phyloP scores from a whole-genome alignment of 2,888 invertebrate genomes.

The Dryomyza anilis region DNA sequence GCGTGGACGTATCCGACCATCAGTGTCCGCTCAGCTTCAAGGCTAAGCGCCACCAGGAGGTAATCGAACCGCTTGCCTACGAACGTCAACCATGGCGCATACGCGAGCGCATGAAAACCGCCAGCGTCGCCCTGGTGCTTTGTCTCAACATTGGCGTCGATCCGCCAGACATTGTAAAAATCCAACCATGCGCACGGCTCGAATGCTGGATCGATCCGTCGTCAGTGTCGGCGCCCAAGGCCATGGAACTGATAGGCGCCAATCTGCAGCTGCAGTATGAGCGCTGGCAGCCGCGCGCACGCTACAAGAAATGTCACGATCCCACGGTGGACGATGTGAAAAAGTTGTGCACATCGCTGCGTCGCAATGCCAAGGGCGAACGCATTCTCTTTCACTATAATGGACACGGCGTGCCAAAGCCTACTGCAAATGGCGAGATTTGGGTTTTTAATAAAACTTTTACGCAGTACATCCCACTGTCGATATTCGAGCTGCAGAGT shows the following conservation, averaged over 20 bases:
- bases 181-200: conserved; percentile 91
- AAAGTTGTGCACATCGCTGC: conserved; percentile 90
- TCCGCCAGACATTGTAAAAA: conserved; percentile 97
- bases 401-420: conserved; percentile 98
- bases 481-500: conserved; percentile 95
- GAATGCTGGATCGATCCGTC: conserved; percentile 98
- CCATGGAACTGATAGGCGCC: conserved; percentile 88
- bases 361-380: conserved; percentile 97
- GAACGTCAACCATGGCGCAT: conserved; percentile 86
- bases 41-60: conserved; percentile 68
- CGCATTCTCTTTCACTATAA: conserved; percentile 99
- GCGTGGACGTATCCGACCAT: conserved; percentile 39
- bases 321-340: conserved; percentile 98
- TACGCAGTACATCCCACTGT: conserved; percentile 98
- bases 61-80: conserved; percentile 70
- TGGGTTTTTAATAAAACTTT: conserved; percentile 99
- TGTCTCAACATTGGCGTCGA: conserved; percentile 99
- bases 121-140: conserved; percentile 95
- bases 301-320: conserved; percentile 96
- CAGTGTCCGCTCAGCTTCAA: conserved; percentile 52
- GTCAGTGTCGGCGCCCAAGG: conserved; percentile 86
- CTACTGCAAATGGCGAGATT: conserved; percentile 97
- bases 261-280: conserved; percentile 96
- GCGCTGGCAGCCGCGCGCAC: conserved; percentile 96
- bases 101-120: conserved; percentile 98